These are phyloP conservation scores for Microctonus brassicae DNA, from an alignment of 2,888 invertebrate species.

Conservation along the genomic window DNA sequence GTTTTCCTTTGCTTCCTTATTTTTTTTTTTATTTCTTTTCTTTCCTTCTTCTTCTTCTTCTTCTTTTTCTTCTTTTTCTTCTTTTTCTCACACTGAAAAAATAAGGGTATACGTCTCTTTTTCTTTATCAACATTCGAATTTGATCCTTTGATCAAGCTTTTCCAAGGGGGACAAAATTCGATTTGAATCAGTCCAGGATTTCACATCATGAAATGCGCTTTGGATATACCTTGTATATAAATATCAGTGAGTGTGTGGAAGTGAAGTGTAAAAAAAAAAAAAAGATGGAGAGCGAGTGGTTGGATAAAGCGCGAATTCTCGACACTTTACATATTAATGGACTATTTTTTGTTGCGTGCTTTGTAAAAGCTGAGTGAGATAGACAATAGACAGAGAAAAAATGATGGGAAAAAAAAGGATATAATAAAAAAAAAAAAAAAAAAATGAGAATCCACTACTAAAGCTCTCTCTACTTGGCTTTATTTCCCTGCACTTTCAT, in stretches of 20 bases:
- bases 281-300: constrained; percentile 26
- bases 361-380: constrained; percentile 3
- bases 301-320: constrained; percentile 51
- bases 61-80: neutral
- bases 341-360: constrained; percentile 47
- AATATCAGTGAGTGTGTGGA: neutral
- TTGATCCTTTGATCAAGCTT: constrained; percentile 33
- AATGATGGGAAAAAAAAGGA: neutral
- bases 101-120: neutral
- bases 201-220: neutral
- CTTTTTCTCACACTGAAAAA: neutral
- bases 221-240: neutral
- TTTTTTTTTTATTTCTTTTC: neutral
- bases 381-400: constrained; percentile 28
- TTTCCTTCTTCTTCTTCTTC: neutral
- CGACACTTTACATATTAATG: constrained; percentile 56
- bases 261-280: neutral
- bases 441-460: neutral
- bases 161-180: constrained; percentile 11
- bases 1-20: neutral
- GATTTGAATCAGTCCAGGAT: constrained; percentile 15
- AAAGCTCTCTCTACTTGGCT: constrained; percentile 14
- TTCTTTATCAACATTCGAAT: constrained; percentile 4
- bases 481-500: constrained; percentile 22
- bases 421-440: neutral